These are phyloP conservation scores for Drosophila suboccidentalis DNA, from an alignment of 2,888 invertebrate genomes.

Conservation along the genomic window DNA sequence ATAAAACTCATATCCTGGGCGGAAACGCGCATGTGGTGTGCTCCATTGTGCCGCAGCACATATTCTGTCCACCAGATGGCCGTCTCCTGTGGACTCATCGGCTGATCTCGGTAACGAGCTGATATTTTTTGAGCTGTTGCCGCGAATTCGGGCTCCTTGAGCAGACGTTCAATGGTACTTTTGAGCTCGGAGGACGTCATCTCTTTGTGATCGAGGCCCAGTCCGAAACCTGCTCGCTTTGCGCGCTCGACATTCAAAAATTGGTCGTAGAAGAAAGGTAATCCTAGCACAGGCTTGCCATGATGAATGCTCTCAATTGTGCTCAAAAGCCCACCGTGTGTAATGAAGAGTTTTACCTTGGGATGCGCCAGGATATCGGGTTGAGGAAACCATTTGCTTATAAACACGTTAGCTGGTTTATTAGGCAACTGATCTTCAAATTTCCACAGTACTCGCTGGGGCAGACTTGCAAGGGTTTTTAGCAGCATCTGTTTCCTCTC, in stretches of 20 bases:
- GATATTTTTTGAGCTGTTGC: constrained; percentile 67
- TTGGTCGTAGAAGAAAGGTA: constrained; percentile 87
- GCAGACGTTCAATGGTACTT: constrained; percentile 61
- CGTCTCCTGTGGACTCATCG: constrained; percentile 76
- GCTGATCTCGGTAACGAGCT: constrained; percentile 80
- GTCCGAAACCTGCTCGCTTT: constrained; percentile 84
- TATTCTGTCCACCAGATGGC: constrained; percentile 84
- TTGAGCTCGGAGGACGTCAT: constrained; percentile 81
- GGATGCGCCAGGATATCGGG: constrained; percentile 86
- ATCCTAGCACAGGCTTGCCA: constrained; percentile 86
- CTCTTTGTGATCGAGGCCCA: constrained; percentile 80
- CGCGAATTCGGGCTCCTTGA: constrained; percentile 62
- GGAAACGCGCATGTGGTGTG: constrained; percentile 81
- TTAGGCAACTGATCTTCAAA: constrained; percentile 82
- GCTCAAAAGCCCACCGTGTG: constrained; percentile 86
- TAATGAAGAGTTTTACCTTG: constrained; percentile 86
- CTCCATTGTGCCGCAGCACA: constrained; percentile 83
- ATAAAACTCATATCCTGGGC: constrained; percentile 80
- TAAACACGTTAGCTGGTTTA: constrained; percentile 76
- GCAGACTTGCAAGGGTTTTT: constrained; percentile 62
- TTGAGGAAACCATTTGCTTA: constrained; percentile 86
- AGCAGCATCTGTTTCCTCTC: constrained; percentile 67
- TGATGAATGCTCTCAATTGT: constrained; percentile 86
- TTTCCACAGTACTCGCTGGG: constrained; percentile 85
- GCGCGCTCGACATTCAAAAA: constrained; percentile 86